Evolutionary conservation across 2,797 vertebrate genomes (phyloP).

Genomic region (Peromyscus nudipes): DNA sequence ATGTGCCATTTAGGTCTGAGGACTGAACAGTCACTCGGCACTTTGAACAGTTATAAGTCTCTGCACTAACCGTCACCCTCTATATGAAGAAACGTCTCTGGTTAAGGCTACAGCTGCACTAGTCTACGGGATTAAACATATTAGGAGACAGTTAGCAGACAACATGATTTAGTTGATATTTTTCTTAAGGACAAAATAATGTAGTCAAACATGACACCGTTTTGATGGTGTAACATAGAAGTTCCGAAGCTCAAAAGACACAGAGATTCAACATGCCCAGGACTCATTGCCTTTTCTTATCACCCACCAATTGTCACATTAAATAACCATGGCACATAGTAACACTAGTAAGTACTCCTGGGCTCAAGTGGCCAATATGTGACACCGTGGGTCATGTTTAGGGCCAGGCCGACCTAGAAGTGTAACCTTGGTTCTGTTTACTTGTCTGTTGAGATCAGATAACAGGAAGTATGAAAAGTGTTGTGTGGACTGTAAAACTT

Average conservation of each 20-base stretch:
- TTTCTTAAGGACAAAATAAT: slow-evolving; percentile 30
- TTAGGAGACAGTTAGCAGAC: background rate
- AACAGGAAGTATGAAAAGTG: background rate
- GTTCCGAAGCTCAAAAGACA: background rate
- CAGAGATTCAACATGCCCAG: background rate
- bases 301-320: background rate
- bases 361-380: background rate
- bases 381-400: background rate
- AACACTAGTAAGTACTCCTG: background rate
- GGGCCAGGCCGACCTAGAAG: background rate
- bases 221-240: background rate
- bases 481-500: background rate
- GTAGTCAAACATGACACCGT: background rate
- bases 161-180: background rate
- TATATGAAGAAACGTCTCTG: background rate
- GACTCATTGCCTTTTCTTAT: background rate
- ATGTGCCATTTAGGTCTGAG: background rate
- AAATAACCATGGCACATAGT: background rate
- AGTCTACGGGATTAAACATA: background rate
- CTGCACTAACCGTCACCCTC: background rate
- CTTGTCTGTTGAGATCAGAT: background rate
- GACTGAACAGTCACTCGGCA: background rate
- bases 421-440: background rate
- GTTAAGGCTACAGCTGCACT: background rate
- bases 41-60: background rate